Evolutionary conservation across 30 jellyfish, hydroid and myxozoan species (phyloP).

Genomic region (Pelagia noctiluca): DNA sequence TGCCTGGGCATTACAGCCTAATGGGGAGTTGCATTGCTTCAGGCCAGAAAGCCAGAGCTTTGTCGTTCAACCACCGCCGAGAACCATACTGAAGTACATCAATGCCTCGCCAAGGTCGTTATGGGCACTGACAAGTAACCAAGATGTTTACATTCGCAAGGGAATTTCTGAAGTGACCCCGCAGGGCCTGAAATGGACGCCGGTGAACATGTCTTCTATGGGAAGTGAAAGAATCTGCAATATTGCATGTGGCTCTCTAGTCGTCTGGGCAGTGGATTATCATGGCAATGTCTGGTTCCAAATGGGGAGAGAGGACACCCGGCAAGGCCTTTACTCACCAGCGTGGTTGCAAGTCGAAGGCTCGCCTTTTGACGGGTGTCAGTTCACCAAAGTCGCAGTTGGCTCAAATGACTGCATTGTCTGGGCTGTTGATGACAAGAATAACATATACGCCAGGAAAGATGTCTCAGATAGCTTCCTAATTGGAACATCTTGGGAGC

Average conservation of each 20-base stretch:
- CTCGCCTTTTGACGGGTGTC: conserved; percentile 97
- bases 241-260: conserved; percentile 86
- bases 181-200: conserved; percentile 96
- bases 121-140: conserved; percentile 95
- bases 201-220: conserved; percentile 90
- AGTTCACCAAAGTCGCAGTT: conserved; percentile 87
- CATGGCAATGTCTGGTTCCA: conserved; percentile 99
- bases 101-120: conserved; percentile 91
- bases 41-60: conserved; percentile 84
- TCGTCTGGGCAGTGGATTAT: conserved; percentile 99
- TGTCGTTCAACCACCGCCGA: conserved; percentile 94
- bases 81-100: conserved; percentile 84
- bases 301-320: conserved; percentile 90
- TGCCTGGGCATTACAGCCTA: conserved; percentile 98
- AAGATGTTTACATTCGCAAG: conserved; percentile 85
- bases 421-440: conserved; percentile 98
- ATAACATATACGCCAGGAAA: conserved; percentile 92
- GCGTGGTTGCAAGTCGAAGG: conserved; percentile 99
- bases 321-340: conserved; percentile 77
- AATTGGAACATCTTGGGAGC: conserved; percentile 98
- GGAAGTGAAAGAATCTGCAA: conserved; percentile 84
- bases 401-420: conserved; percentile 90
- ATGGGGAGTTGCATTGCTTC: conserved; percentile 89
- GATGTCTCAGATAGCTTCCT: conserved; percentile 95
- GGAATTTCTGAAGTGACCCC: conserved; percentile 95